Evolutionary conservation across 2,888 invertebrate genomes (phyloP).

Genomic region (Metellina segmentata): DNA sequence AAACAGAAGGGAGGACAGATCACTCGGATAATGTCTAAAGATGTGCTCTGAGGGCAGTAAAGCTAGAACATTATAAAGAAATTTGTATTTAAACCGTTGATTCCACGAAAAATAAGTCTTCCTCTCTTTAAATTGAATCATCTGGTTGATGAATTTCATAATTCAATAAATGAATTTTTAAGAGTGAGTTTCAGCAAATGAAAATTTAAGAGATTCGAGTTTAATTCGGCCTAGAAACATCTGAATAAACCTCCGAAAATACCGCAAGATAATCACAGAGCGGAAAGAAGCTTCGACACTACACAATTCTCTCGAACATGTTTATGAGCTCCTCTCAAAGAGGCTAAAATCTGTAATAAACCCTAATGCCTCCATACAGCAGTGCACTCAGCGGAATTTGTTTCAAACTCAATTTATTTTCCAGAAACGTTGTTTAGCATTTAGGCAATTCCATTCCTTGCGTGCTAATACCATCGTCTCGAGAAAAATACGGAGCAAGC

Average conservation of each 20-base stretch:
- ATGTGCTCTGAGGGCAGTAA: too few relatives aligned
- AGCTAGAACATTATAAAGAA: too few relatives aligned
- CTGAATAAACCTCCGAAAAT: not conserved
- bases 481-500: conserved; percentile 20
- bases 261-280: not conserved
- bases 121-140: too few relatives aligned
- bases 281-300: not conserved
- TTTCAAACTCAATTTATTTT: not conserved
- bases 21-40: too few relatives aligned
- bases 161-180: too few relatives aligned
- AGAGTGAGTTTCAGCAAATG: too few relatives aligned
- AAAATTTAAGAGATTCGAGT: too few relatives aligned
- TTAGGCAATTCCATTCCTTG: not conserved
- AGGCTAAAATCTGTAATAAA: not conserved
- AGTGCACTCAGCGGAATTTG: not conserved
- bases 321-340: not conserved
- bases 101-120: too few relatives aligned
- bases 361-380: not conserved
- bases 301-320: not conserved
- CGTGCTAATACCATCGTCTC: not conserved
- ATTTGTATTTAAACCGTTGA: too few relatives aligned
- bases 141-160: too few relatives aligned
- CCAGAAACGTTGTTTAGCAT: not conserved
- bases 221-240: not conserved
- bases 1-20: too few relatives aligned